phyloP scores from a whole-genome alignment of 2,797 vertebrate species.

The Xyrichtys novacula region DNA sequence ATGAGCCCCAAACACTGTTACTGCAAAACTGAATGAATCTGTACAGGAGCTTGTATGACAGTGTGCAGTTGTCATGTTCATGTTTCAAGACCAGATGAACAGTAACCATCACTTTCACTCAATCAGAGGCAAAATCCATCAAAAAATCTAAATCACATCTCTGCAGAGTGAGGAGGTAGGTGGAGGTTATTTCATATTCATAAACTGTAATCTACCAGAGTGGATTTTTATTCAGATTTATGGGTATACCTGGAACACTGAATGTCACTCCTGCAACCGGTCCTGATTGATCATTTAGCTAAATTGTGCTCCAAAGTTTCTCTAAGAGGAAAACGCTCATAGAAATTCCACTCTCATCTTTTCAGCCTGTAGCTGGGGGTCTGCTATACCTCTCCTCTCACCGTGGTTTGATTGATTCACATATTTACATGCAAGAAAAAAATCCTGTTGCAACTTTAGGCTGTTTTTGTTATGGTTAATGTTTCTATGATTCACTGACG shows the following conservation, averaged over 20 bases:
- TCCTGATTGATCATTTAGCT: conserved; percentile 9
- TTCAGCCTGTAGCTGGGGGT: neutral
- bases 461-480: conserved; percentile 23
- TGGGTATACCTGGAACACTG: conserved; percentile 5
- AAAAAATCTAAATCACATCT: neutral
- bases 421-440: neutral
- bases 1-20: neutral
- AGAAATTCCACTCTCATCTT: neutral
- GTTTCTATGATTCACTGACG: conserved; percentile 19
- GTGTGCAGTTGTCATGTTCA: neutral
- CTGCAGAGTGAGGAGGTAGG: neutral
- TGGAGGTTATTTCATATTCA: conserved; percentile 15
- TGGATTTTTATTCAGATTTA: conserved; percentile 14
- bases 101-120: neutral
- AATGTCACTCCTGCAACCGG: neutral
- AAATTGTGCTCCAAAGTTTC: neutral
- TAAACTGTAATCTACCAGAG: conserved; percentile 1
- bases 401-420: conserved; percentile 16
- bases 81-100: neutral
- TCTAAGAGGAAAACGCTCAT: neutral
- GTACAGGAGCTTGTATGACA: neutral
- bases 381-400: neutral
- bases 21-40: neutral
- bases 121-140: neutral
- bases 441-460: neutral